Conservation (phyloP, 2,888 invertebrate genomes). For the Phyto melanocephala region DNA sequence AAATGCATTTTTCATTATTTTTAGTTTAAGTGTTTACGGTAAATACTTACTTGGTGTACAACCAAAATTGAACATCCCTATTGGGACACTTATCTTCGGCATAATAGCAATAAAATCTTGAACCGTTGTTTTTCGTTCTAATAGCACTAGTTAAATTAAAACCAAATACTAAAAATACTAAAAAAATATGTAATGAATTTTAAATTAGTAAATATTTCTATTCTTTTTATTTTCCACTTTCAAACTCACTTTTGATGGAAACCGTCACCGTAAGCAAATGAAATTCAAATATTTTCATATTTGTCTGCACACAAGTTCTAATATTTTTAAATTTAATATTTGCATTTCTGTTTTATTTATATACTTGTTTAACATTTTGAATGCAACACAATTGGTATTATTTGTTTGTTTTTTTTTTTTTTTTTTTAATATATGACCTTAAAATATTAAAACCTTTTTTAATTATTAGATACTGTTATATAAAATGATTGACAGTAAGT, state of each 20-base stretch:
- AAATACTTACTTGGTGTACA: constrained; percentile 82
- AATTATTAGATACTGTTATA: constrained; percentile 18
- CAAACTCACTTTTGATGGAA: constrained; percentile 31
- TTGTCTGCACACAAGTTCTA: neutral
- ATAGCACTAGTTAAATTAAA: neutral
- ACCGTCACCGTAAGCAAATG: neutral
- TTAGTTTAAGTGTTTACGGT: no score
- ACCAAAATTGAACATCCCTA: constrained; percentile 81
- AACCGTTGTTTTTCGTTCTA: neutral
- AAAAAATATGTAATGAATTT: neutral
- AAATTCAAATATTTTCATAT: constrained; percentile 42
- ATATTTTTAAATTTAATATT: neutral
- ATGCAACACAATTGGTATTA: neutral
- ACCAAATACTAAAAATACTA: neutral
- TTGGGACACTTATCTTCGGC: constrained; percentile 80
- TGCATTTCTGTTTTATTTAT: constrained; percentile 33
- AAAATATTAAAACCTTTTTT: constrained; percentile 21
- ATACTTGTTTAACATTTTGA: neutral
- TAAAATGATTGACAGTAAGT: constrained; percentile 4
- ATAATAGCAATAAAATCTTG: constrained; percentile 67
- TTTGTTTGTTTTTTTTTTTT: no score
- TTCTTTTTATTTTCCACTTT: neutral
- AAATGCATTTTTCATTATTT: no score
- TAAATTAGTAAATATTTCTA: neutral
- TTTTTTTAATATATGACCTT: constrained; percentile 20